Conservation (phyloP, 2,113 vertebrate species). For the Sinosuthora webbiana region DNA sequence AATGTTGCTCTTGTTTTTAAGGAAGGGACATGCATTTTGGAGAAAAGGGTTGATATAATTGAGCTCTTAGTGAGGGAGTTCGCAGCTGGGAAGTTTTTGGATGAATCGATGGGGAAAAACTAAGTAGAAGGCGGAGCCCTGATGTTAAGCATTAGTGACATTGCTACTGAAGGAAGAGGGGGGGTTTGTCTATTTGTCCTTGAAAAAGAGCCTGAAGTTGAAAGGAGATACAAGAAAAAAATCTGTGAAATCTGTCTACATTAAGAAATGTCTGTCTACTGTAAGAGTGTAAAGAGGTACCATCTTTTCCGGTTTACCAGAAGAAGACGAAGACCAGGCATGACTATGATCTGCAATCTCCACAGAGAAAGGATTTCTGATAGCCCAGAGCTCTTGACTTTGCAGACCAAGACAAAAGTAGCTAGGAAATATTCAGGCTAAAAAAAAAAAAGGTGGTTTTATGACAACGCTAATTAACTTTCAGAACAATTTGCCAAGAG, state of each 20-base stretch:
- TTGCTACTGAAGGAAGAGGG: neutral
- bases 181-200: neutral
- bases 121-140: neutral
- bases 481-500: constrained; percentile 22
- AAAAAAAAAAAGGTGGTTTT: neutral
- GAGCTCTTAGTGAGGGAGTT: neutral
- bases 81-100: neutral
- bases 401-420: neutral
- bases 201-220: neutral
- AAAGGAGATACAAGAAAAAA: neutral
- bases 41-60: neutral
- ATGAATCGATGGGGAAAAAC: neutral
- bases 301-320: neutral
- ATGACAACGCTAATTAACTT: neutral
- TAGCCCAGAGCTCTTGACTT: neutral
- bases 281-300: neutral
- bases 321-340: neutral
- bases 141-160: neutral
- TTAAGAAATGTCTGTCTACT: neutral
- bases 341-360: neutral
- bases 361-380: neutral
- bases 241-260: neutral
- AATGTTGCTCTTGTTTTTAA: neutral
- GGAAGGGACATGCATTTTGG: neutral
- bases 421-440: neutral